Conservation (phyloP, 2,113 vertebrate species). For the Solea solea region DNA sequence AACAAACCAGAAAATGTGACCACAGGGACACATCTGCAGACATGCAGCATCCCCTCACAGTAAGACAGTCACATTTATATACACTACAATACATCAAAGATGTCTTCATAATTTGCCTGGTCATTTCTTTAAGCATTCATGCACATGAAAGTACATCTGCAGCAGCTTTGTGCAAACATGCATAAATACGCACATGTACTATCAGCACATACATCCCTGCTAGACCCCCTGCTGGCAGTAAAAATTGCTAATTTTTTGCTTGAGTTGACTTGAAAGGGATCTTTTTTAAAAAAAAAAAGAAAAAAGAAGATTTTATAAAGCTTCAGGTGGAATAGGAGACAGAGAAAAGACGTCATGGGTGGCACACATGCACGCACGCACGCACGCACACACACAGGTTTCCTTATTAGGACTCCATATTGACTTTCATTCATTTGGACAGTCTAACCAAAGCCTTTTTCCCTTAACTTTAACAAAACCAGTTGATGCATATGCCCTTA, state of each 20-base stretch:
- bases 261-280: constrained; percentile 37
- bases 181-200: constrained; percentile 18
- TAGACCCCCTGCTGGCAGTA: constrained; percentile 26
- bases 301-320: background rate
- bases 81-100: too few relatives aligned
- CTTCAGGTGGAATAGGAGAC: constrained; percentile 1
- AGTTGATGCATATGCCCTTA: too few relatives aligned
- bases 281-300: constrained; percentile 15
- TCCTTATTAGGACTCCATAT: too few relatives aligned
- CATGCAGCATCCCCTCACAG: background rate
- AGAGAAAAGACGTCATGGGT: constrained; percentile 16
- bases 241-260: constrained; percentile 53
- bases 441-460: too few relatives aligned
- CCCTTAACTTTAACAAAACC: too few relatives aligned
- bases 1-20: too few relatives aligned
- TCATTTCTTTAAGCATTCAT: background rate
- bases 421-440: too few relatives aligned
- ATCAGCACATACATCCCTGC: constrained; percentile 19
- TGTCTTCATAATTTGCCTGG: too few relatives aligned
- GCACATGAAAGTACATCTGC: constrained; percentile 16
- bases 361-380: background rate
- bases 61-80: background rate
- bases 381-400: too few relatives aligned
- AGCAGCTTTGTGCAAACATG: constrained; percentile 23
- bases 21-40: background rate